Conservation (phyloP, 2,113 vertebrate species). For the Pteropus alecto region DNA sequence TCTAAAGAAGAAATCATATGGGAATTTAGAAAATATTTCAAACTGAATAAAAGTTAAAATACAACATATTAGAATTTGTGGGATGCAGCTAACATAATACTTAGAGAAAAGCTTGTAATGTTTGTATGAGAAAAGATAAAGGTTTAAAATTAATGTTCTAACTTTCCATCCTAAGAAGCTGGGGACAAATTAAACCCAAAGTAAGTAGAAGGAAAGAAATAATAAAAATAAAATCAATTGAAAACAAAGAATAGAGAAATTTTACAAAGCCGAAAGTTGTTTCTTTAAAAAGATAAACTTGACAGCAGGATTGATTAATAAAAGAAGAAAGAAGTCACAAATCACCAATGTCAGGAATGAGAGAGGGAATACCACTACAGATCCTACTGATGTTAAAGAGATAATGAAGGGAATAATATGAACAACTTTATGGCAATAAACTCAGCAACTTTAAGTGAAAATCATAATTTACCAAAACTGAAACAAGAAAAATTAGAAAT, state of each 20-base stretch:
- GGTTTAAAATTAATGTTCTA: background rate
- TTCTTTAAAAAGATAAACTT: slow-evolving; percentile 26
- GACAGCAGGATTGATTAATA: background rate
- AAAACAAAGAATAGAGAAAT: background rate
- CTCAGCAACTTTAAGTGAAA: background rate
- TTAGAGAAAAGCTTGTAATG: background rate
- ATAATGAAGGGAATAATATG: background rate
- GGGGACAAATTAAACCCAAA: background rate
- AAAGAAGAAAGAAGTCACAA: background rate
- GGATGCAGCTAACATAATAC: background rate
- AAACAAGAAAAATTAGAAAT: slow-evolving; percentile 32
- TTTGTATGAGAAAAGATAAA: background rate
- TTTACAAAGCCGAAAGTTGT: background rate
- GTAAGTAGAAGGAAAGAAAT: background rate
- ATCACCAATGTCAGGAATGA: background rate
- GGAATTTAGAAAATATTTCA: slow-evolving; percentile 27
- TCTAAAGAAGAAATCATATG: background rate
- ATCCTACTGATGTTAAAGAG: background rate
- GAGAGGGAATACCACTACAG: background rate
- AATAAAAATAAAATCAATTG: background rate
- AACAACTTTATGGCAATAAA: background rate
- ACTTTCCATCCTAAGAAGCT: background rate
- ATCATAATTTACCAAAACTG: background rate
- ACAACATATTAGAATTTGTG: background rate
- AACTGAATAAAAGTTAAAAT: background rate